Conservation (phyloP, 2,113 vertebrate genomes). For the Callipepla californica region DNA sequence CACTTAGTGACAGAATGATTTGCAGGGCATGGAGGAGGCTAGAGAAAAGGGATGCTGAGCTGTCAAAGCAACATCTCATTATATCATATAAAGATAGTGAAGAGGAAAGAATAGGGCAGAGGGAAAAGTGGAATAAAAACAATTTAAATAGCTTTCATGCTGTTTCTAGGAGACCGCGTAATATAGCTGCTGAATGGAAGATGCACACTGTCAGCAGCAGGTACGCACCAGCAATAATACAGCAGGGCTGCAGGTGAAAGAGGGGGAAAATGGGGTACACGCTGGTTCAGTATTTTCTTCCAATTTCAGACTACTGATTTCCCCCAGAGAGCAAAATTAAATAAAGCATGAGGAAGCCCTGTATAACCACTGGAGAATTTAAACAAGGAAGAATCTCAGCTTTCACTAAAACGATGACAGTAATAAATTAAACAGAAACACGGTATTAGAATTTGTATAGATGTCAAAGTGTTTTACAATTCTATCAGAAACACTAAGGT, state of each 20-base stretch:
- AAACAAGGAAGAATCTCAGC: background rate
- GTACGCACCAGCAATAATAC: background rate
- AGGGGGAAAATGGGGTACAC: background rate
- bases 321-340: background rate
- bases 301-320: background rate
- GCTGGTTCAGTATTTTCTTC: background rate
- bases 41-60: slow-evolving; percentile 38
- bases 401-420: background rate
- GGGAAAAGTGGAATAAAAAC: slow-evolving; percentile 41
- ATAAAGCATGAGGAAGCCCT: background rate
- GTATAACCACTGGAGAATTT: background rate
- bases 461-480: background rate
- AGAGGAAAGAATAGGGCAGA: slow-evolving; percentile 31
- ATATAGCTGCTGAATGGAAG: background rate
- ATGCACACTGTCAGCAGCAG: background rate
- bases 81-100: slow-evolving; percentile 36
- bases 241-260: background rate
- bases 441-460: background rate
- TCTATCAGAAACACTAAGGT: background rate
- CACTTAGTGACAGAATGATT: slow-evolving; percentile 59
- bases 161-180: slow-evolving; percentile 31
- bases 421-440: background rate
- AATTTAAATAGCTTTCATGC: slow-evolving; percentile 44
- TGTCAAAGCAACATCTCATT: slow-evolving; percentile 63
- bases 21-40: slow-evolving; percentile 27